Base-by-base conservation (phyloP, 2,888 invertebrate species). In the Orchestes rusci region DNA sequence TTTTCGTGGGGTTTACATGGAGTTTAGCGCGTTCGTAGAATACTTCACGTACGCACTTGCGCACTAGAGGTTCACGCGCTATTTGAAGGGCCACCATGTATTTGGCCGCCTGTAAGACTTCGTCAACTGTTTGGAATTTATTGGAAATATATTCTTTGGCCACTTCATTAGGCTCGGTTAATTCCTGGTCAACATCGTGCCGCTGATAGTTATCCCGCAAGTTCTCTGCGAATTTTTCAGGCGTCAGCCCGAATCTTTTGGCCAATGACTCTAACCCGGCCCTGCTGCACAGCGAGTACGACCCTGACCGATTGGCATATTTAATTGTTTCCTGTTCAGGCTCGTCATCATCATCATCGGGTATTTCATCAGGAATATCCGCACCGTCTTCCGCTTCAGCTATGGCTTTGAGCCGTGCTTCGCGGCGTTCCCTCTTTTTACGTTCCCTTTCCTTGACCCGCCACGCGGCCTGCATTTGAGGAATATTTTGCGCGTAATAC, bases 161-260 rank as follows among this genome's bases (percentile, higher is more conserved):
- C 13, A 89, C 73, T 53, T 89, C 87, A 0, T 76, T 60, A 0
- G 94, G 93, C 54, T 90, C 84, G n/a, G 81, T 76, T 0, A 84
- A 79, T 56, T 88, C 89, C 64, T 96, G 95, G 37, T 94, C 94
- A 1, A 96, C 91, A 62, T 96, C 96, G 65, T 94, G 89, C 10
- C 92, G 74, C 65, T 92, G 91, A 67, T 96, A 96, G 66, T 93
- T 92, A 62, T 96, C 95, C 1, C 93, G 79, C 4, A 97, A 73
- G 71, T 99, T 97, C 70, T 96, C 95, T 0, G 93, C 94, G 66
- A 93, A 95, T 68, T 96, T 86, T 63, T 93, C 91, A 0, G 97
- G 92, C 0, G 84, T 80, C 39, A 99, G 70, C 49, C 97, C 48
- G 31, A 46, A 50, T 43, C 42, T 35, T 28, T 54, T 50, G n/a